Base-by-base conservation (phyloP, 1,140 invertebrate species). In the Phthorimaea operculella region DNA sequence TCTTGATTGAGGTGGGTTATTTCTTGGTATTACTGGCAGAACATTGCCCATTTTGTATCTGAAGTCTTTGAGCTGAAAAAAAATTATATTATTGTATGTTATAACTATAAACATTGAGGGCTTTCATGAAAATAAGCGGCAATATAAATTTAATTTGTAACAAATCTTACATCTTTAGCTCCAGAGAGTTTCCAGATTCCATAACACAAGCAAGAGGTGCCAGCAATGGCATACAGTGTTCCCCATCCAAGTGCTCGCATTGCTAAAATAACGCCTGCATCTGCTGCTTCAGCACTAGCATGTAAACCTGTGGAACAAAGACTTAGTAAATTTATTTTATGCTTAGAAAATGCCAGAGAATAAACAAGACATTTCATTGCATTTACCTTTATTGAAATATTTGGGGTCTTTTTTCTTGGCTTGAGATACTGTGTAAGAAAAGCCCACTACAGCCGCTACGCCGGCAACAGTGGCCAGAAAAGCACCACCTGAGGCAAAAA, bases 181-280 rank as follows among this genome's bases (percentile, higher is more conserved):
- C 95, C 96, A 33, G 94, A 91, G 7, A 96, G 65, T 87, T 97
- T 97, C 94, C 95, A 98, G 55, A 97, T 90, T 10, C 89, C 88
- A 83, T 92, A 96, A 76, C 92, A 94, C 54, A 97, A 83, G 48
- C 94, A 71, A 11, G 93, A 89, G 63, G 94, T 94, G 10, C 95
- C 95, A 36, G 91, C 86, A 12, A 96, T 86, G 0, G 96, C 93
- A 83, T 95, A 96, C 1, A 96, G 68, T 4, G 94, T 94, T 2
- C 95, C 96, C 92, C 93, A 94, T 16, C 91, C 92, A 1, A 98
- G 85, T 1, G 96, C 96, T 73, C 93, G 83, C 33, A 95, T 57
- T 1, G 96, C 96, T 56, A 97, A 85, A 5, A 90, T 86, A 5
- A 90, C 89, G 14, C 95, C 95, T 59, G 90, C 90, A 74, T 96